phyloP scores from a whole-genome alignment of 2,113 vertebrate genomes.

The Carlito syrichta region DNA sequence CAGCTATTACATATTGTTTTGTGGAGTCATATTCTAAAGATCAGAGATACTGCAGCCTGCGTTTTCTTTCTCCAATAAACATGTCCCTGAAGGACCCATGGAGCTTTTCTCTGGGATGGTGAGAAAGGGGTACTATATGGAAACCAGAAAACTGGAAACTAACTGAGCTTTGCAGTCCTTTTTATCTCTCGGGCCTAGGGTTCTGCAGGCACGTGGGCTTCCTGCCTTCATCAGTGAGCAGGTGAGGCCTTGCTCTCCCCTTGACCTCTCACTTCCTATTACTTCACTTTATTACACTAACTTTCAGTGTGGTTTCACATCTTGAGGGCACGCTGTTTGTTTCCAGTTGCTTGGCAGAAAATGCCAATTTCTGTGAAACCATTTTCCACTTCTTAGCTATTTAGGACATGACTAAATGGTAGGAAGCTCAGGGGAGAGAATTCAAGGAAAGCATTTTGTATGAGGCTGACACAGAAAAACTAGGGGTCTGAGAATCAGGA shows the following conservation, averaged over 20 bases:
- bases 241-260: rapidly evolving
- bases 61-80: neutral
- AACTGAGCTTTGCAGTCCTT: neutral
- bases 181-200: neutral
- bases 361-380: neutral
- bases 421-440: slow-evolving; percentile 50
- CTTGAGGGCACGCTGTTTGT: neutral
- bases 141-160: neutral
- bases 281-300: neutral
- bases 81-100: neutral
- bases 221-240: neutral
- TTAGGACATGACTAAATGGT: slow-evolving; percentile 58
- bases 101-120: neutral
- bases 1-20: neutral
- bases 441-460: slow-evolving; percentile 3
- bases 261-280: neutral
- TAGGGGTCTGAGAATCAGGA: neutral
- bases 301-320: neutral
- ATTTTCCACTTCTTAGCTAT: slow-evolving; percentile 66
- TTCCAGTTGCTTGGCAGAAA: slow-evolving; percentile 4
- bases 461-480: slow-evolving; percentile 34
- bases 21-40: neutral
- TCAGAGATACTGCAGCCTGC: rapidly evolving
- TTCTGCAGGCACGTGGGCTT: neutral
- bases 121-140: neutral